Evolutionary conservation across 2,888 invertebrate species (phyloP), one percentile per base, ranked within the genome.

Genomic region (Eustalomyia histrio): DNA sequence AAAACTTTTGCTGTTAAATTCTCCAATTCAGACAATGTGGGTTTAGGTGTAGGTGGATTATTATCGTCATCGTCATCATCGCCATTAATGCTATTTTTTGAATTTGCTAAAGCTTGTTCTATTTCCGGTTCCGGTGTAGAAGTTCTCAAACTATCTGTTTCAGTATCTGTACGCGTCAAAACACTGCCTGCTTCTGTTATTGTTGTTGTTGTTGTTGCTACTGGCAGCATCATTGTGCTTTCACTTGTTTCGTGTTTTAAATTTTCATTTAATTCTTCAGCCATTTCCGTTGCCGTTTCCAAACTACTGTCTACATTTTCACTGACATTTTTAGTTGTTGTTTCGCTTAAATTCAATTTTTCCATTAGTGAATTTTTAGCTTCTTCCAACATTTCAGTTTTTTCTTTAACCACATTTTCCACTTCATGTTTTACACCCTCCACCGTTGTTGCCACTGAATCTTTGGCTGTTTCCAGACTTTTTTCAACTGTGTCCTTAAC

Each of bases 111-210:
- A 1, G 88, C 88, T 33, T 87, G 82, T 68, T 90, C 90, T 16
- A 90, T 90, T 85, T 91, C 90, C 60, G 91, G 89, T 79, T 90
- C 90, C 12, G 90, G 88, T 18, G 90, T 89, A 3, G 88, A 87
- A 3, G 90, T 90, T 85, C 87, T 88, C 72, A 91, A 82, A 73
- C 90, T 90, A 58, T 91, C 90, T 2, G 83, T 85, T 79, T 89
- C 89, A 47, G 86, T 55, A 85, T 87, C 14, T 84, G 83, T 6
- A 81, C 85, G 21, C 84, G 83, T 53, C 9, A 55, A 21, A 8
- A 47, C 9, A 35, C 17, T 39, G 17, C 21, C 2, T 16, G 55
- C 9, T 33, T 21, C 33, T 12, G 7, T 39, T n/a, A n/a, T n/a
- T n/a, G n/a, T n/a, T n/a, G n/a, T n/a, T n/a, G n/a, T n/a, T n/a